phyloP scores from a whole-genome alignment of 2,113 vertebrate genomes.

The Euleptes europaea region DNA sequence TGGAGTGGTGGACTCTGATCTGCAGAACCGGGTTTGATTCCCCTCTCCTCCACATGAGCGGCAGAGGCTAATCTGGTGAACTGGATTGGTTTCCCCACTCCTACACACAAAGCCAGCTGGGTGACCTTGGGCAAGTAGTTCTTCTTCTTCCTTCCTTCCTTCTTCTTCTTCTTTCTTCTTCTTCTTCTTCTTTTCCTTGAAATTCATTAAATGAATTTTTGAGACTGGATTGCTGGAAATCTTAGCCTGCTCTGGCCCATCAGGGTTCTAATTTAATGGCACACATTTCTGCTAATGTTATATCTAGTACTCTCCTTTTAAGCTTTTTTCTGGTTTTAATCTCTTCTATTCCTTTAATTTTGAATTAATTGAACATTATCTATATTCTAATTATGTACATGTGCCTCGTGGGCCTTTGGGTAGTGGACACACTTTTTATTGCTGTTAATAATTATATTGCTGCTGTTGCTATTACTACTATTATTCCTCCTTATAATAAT shows the following conservation, averaged over 20 bases:
- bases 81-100: too few relatives aligned
- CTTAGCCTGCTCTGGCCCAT: neutral
- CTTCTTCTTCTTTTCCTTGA: too few relatives aligned
- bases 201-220: neutral
- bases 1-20: neutral
- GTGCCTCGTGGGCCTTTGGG: constrained; percentile 1
- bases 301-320: neutral
- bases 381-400: constrained; percentile 20
- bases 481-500: neutral
- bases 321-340: neutral
- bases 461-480: neutral
- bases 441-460: constrained; percentile 9
- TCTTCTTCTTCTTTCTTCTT: too few relatives aligned
- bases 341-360: constrained; percentile 6
- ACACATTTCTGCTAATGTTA: neutral
- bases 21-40: too few relatives aligned
- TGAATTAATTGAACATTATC: constrained; percentile 24
- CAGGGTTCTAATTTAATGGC: neutral
- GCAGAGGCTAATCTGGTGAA: too few relatives aligned
- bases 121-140: too few relatives aligned
- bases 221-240: neutral
- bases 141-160: too few relatives aligned
- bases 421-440: constrained; percentile 8
- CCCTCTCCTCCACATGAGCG: too few relatives aligned
- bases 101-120: too few relatives aligned